Conservation (phyloP, 2,797 vertebrate species). For the Xenops minutus region DNA sequence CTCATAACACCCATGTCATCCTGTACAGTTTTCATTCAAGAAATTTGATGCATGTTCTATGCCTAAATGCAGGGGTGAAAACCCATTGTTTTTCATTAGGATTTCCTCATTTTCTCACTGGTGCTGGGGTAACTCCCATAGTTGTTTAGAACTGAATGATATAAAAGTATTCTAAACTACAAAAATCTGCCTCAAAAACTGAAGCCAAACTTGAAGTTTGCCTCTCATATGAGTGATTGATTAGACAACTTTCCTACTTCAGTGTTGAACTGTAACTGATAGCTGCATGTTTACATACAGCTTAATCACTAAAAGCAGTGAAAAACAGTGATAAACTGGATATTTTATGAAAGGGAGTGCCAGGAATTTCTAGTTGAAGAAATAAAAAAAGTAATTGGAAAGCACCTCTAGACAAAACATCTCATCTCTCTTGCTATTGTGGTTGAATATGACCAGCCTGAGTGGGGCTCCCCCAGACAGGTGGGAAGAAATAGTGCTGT, state of each 20-base stretch:
- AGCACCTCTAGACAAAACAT: background rate
- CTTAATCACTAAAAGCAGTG: background rate
- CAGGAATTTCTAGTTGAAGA: background rate
- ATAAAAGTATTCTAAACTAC: background rate
- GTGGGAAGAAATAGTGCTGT: fast-evolving
- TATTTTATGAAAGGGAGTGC: background rate
- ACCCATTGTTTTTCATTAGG: background rate
- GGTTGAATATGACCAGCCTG: background rate
- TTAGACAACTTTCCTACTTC: background rate
- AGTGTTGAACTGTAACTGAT: background rate
- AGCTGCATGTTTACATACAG: background rate
- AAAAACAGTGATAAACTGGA: background rate
- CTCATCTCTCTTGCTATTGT: background rate
- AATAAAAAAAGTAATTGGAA: background rate
- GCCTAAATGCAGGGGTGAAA: background rate
- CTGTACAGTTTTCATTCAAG: background rate
- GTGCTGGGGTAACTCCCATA: background rate
- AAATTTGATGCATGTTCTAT: background rate
- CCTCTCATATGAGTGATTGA: background rate
- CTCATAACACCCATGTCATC: background rate
- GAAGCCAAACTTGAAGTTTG: background rate
- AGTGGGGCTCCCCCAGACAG: background rate
- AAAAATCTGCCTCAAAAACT: background rate
- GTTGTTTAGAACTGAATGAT: background rate
- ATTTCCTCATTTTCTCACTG: background rate